Conservation (phyloP, 2,797 vertebrate genomes). For the Pogoniulus pusillus region DNA sequence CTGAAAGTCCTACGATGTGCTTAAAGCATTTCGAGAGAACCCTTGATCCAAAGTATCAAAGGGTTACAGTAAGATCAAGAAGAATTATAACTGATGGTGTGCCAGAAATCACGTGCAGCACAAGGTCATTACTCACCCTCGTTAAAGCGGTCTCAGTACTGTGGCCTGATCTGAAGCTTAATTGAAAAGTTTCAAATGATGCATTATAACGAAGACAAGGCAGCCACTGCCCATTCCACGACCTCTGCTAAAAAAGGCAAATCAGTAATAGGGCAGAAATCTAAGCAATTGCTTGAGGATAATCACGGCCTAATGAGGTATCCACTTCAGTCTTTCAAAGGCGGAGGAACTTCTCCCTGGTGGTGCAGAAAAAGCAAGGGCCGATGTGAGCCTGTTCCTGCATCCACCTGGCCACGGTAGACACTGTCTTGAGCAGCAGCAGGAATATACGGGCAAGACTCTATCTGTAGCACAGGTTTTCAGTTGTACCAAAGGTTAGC, state of each 20-base stretch:
- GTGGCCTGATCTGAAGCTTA: constrained; percentile 80
- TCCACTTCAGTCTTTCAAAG: constrained; percentile 43
- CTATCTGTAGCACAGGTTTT: background rate
- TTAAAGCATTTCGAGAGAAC: constrained; percentile 77
- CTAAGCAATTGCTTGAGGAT: constrained; percentile 73
- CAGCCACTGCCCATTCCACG: constrained; percentile 74
- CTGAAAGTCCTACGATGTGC: constrained; percentile 75
- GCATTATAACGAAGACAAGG: constrained; percentile 80
- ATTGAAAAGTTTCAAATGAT: constrained; percentile 82
- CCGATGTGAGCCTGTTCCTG: background rate
- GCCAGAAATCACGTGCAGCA: constrained; percentile 78
- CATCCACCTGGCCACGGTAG: background rate
- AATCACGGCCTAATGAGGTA: constrained; percentile 74
- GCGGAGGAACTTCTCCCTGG: constrained; percentile 10
- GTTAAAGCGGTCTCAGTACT: constrained; percentile 78
- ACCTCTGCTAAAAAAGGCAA: constrained; percentile 77
- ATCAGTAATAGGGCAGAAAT: constrained; percentile 74
- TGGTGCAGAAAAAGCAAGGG: background rate
- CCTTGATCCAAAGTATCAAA: constrained; percentile 83
- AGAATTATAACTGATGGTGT: constrained; percentile 82
- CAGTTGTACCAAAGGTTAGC: background rate
- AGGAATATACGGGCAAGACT: background rate
- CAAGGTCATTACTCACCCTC: constrained; percentile 81
- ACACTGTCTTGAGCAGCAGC: rapidly evolving
- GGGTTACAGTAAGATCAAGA: constrained; percentile 81